Percentiles rank a stretch among this genome's conserved stretches.
Evolutionary conservation across 2,888 invertebrate genomes (phyloP).

Genomic region (Syrista parreyssii): DNA sequence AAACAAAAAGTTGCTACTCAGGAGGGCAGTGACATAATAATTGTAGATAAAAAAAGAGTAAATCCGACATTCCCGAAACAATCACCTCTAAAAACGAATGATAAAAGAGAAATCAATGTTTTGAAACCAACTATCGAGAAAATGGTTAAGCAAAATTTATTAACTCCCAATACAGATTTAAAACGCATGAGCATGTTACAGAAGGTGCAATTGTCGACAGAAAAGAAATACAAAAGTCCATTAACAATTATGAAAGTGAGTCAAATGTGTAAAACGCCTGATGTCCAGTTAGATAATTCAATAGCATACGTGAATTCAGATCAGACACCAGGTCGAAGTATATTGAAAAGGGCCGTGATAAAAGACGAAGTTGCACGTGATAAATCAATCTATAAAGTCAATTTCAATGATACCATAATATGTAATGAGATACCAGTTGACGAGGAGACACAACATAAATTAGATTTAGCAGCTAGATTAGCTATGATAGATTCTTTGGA

Average conservation of each 20-base stretch:
- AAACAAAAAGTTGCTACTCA: conserved; percentile 35
- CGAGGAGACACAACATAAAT: conserved; percentile 28
- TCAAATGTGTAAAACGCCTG: conserved; percentile 50
- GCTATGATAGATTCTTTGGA: conserved; percentile 33
- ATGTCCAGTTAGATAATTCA: conserved; percentile 46
- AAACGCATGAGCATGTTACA: conserved; percentile 21
- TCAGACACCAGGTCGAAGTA: conserved; percentile 56
- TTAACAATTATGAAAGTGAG: conserved; percentile 50
- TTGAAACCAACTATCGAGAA: not conserved
- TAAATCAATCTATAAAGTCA: conserved; percentile 50
- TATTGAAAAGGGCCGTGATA: conserved; percentile 41
- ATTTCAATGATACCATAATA: conserved; percentile 47
- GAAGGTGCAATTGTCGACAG: conserved; percentile 31
- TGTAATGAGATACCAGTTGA: conserved; percentile 34
- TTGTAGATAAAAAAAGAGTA: not conserved
- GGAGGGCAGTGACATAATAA: conserved; percentile 10
- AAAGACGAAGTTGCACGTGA: conserved; percentile 7
- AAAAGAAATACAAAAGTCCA: conserved; percentile 38
- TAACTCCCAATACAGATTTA: not conserved
- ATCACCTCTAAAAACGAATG: not conserved
- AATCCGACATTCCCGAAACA: not conserved
- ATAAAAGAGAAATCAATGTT: not conserved
- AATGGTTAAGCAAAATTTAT: not conserved
- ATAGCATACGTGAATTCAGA: conserved; percentile 52
- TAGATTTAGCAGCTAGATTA: conserved; percentile 31